These are phyloP conservation scores for Loxodonta africana DNA, from an alignment of 2,113 vertebrate genomes.

Conservation along the genomic window DNA sequence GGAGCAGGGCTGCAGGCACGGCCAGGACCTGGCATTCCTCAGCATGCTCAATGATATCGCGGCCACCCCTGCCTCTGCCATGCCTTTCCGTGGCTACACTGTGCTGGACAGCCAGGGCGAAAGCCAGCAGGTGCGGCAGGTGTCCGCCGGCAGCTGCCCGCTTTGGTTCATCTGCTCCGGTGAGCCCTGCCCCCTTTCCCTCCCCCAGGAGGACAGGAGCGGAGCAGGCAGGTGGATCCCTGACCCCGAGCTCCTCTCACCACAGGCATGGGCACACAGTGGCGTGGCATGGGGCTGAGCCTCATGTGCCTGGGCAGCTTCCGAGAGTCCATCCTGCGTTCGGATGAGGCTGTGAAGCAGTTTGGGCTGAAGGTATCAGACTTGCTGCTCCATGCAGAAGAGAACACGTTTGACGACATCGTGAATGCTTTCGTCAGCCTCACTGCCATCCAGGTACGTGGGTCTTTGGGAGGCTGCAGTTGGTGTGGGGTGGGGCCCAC, in stretches of 20 bases:
- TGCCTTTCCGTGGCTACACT: constrained; percentile 95
- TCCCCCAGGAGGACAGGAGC: accelerated
- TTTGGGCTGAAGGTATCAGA: constrained; percentile 93
- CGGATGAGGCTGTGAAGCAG: constrained; percentile 91
- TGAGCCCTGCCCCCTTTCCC: constrained; percentile 72
- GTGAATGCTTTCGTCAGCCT: constrained; percentile 95
- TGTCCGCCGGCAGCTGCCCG: constrained; percentile 87
- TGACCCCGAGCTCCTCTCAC: background rate
- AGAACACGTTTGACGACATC: constrained; percentile 94
- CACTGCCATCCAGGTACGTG: constrained; percentile 96
- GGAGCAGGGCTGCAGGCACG: constrained; percentile 87
- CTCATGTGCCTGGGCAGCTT: constrained; percentile 95
- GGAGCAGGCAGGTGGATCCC: accelerated
- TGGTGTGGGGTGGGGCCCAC: accelerated
- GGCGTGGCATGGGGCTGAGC: constrained; percentile 95
- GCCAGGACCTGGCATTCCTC: constrained; percentile 87
- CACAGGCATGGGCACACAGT: constrained; percentile 98
- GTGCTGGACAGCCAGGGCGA: constrained; percentile 90
- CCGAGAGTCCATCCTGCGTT: constrained; percentile 93
- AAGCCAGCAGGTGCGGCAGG: constrained; percentile 90
- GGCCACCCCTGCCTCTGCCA: constrained; percentile 84
- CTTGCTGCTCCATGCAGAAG: constrained; percentile 92
- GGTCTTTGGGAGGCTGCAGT: background rate
- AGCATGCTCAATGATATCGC: constrained; percentile 93
- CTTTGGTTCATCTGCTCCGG: constrained; percentile 98